Base-by-base conservation (phyloP, 2,797 vertebrate species). In the Megalops cyprinoides region DNA sequence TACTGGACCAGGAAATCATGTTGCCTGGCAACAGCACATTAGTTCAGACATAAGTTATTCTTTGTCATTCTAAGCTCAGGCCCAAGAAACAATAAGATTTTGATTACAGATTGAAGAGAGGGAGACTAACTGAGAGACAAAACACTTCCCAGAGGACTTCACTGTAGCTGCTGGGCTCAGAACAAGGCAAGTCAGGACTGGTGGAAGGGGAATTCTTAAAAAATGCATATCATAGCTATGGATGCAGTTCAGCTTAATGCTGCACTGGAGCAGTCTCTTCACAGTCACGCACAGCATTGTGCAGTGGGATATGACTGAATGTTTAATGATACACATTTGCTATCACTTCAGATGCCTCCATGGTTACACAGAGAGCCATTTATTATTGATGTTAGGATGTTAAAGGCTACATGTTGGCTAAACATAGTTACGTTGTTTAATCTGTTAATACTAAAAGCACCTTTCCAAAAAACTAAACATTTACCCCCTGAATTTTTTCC, bases 11-110 rank as follows among this genome's bases (percentile, higher is more conserved):
- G 89, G 90, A 87, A 86, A 80, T 89, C 85, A 88, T 89, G 94
- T 95, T 94, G 94, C 94, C 91, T 91, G 87, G 94, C 94, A 95
- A 95, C 94, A 85, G 88, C 90, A 89, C 87, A 90, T 90, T 91
- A 89, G 87, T 90, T 93, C 86, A 90, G 89, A 89, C 90, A 88
- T 82, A 90, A 93, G 88, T 91, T 91, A 84, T 87, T 69, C 79
- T 84, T 92, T 81, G 90, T 88, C 88, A 91, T 93, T 90, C 89
- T 62, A 25, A 34, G 85, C 87, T 90, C 81, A 74, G 85, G 89
- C 87, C 86, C 80, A 51, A 62, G 82, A 87, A 82, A 69, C 76
- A 85, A 82, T 87, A 86, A 74, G 84, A 79, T 90, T 88, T 85
- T 85, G 84, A 75, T 60, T 75, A 56, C 42, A 71, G 23, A 49